Conservation (phyloP, 2,113 vertebrate genomes). For the Apeltes quadracus region DNA sequence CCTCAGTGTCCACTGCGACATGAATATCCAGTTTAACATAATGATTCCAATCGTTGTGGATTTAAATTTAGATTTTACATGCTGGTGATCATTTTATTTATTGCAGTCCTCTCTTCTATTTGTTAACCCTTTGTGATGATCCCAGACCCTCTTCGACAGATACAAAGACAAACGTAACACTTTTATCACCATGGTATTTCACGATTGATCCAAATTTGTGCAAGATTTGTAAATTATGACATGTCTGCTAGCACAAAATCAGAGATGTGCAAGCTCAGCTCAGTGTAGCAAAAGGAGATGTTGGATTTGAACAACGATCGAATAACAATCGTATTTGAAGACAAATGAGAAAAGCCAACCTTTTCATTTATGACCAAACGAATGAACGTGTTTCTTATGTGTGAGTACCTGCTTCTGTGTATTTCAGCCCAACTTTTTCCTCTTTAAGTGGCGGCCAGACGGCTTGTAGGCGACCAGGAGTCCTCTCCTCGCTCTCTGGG, state of each 20-base stretch:
- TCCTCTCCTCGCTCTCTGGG: conserved; percentile 88
- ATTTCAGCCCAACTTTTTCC: conserved; percentile 94
- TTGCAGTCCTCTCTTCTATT: background rate
- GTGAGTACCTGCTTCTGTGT: conserved; percentile 94
- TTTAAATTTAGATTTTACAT: background rate
- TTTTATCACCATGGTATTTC: too few species aligned
- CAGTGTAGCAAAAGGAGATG: background rate
- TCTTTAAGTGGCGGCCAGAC: conserved; percentile 95
- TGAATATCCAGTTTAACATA: background rate
- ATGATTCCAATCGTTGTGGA: background rate
- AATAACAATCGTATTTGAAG: background rate
- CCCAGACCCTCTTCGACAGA: background rate
- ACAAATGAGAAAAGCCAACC: background rate
- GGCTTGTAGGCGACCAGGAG: conserved; percentile 91
- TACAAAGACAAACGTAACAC: background rate
- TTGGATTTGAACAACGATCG: background rate
- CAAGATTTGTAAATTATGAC: background rate
- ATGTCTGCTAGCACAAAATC: background rate
- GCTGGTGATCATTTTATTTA: background rate
- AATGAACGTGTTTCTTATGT: background rate
- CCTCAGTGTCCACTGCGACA: background rate
- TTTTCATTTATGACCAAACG: conserved; percentile 21
- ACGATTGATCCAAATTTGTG: background rate
- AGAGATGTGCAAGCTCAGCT: background rate
- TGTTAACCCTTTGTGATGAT: background rate